Evolutionary conservation across 2,113 vertebrate species (phyloP), one percentile per base, ranked within the genome.

Genomic region (Catharus minimus): DNA sequence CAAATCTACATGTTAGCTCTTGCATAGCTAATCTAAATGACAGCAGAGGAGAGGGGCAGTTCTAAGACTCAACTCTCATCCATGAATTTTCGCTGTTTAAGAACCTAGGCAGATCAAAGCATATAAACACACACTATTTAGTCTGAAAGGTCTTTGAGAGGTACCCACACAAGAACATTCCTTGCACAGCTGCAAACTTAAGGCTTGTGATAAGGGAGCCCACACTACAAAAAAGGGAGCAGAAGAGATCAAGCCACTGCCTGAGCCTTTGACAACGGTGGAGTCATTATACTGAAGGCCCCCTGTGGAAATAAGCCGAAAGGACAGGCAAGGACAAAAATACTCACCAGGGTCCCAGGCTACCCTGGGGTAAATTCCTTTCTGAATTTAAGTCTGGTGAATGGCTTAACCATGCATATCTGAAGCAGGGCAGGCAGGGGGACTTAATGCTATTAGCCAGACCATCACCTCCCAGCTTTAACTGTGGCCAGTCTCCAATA

Each of bases 371-470:
- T 73, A 90, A 92, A 92, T 90, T 74, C 68, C 68, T 88, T 76
- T n/a, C 52, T 71, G 76, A 92, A 77, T 60, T 71, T 58, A 90
- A 74, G 46, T 62, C 56, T 74, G 27, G 19, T 67, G 60, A 93
- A 80, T 36, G 11, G 77, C 56, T 93, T 93, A 83, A 80, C 30
- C 22, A 26, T 4, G 14, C 53, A 55, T 73, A 81, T 23, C 30
- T 50, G 33, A 93, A 90, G 60, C 72, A 60, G 39, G 67, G 57
- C 71, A 86, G 38, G 36, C 76, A 85, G 33, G 53, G 38, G 24
- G 22, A 69, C 46, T 91, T 91, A 91, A 91, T 73, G 26, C 75
- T 88, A 43, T 83, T 86, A 91, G 67, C 38, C 26, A 73, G 38
- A 76, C 67, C 32, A 76, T 53, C 69, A 60, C 33, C 43, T 61